Base-by-base conservation (phyloP, 2,113 vertebrate genomes). In the Bufo bufo region DNA sequence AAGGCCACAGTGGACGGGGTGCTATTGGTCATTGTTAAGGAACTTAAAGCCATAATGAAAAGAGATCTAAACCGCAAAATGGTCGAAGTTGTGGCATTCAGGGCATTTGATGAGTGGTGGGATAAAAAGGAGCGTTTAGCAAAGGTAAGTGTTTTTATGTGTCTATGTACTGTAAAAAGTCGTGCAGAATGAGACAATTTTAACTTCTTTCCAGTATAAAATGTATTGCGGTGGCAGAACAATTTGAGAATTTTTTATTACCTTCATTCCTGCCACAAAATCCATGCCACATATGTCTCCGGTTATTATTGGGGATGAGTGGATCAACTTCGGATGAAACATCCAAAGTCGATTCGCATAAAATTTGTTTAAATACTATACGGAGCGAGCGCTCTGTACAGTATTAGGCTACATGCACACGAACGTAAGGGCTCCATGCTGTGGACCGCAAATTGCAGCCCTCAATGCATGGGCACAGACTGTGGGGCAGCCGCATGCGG, bases 1-100 rank as follows among this genome's bases (percentile, higher is more conserved):
- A 98, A 98, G 92, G 97, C 97, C 89, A 99, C 99, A 0, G 96
- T 99, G 69, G 99, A 99, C 0, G 99, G 97, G 0, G 99, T 99
- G 45, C 95, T 99, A 56, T 91, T 96, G 91, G 97, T 99, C 87
- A 97, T 99, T 0, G 96, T 99, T 90, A 99, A 99, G 89, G 99
- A 99, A n/a, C 96, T 99, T 8, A 99, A 99, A 93, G 97, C 97
- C 90, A 99, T 99, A 93, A 99, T 99, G 99, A 99, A 99, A 92
- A 96, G 97, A 74, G 99, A 99, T 94, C 95, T 99, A 87, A 99
- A 98, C 92, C 95, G 97, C 77, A 99, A 99, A 93, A 99, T 99
- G 98, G 99, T 99, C 59, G 99, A 99, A 93, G 97, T 98, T 92
- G 98, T 99, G 85, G 99, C 99, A 0, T 99, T 99, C 85, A 96